phyloP scores from a whole-genome alignment of 2,888 invertebrate species.

The Iphiclides podalirius region DNA sequence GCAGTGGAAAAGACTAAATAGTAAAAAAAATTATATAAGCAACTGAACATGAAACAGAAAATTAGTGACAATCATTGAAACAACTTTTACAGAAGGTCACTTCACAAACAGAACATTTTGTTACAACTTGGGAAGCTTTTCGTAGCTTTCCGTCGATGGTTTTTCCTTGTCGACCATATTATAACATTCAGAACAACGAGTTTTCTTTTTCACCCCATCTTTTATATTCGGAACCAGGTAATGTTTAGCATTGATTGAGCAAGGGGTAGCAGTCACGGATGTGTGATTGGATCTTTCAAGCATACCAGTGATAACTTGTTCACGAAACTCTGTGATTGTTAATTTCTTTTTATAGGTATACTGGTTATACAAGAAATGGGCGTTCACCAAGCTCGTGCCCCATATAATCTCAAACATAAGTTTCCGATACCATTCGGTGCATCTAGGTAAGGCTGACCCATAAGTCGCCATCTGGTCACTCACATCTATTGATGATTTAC shows the following conservation, averaged over 20 bases:
- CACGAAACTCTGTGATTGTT: no score
- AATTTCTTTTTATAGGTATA: no score
- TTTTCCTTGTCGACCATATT: background rate
- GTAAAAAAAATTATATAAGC: background rate
- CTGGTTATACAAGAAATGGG: slow-evolving; percentile 14
- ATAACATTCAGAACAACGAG: background rate
- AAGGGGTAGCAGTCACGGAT: no score
- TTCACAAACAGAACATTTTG: slow-evolving; percentile 23
- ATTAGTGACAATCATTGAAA: slow-evolving; percentile 15
- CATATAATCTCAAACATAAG: slow-evolving; percentile 22
- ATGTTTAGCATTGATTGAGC: slow-evolving; percentile 1
- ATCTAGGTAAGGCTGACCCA: slow-evolving; percentile 11
- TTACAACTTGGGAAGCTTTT: slow-evolving; percentile 14
- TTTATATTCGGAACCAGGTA: no score
- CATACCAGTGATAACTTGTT: no score
- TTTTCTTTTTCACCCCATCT: background rate
- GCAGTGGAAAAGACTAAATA: slow-evolving; percentile 8
- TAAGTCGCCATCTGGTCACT: slow-evolving; percentile 17
- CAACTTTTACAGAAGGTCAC: slow-evolving; percentile 19
- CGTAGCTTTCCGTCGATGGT: no score
- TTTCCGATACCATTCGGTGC: slow-evolving; percentile 27
- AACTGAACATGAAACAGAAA: slow-evolving; percentile 5
- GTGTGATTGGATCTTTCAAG: no score
- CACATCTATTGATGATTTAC: slow-evolving; percentile 25
- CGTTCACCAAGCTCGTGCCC: slow-evolving; percentile 26